Base-by-base conservation (phyloP, 1,140 invertebrate species). In the Eciton burchellii region DNA sequence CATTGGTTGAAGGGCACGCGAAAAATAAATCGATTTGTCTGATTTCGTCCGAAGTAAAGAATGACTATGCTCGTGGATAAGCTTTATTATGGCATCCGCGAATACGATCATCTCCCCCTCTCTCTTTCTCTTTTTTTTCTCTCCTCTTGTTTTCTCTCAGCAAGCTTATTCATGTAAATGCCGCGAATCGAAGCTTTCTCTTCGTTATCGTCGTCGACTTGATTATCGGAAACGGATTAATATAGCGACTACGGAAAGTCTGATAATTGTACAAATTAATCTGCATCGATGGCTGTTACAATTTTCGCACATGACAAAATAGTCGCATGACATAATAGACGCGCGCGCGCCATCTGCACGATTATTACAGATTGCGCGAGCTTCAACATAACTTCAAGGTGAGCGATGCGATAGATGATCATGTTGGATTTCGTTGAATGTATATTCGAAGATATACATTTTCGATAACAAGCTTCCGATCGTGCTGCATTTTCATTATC, bases 191-290 rank as follows among this genome's bases (percentile, higher is more conserved):
- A 21, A 21, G n/a, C n/a, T 54, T 54, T 19, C 19, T 54, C 19
- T 54, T 6, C n/a, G 8, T 9, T 2, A 21, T 19, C n/a, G 4
- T 54, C 8, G 19, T 54, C n/a, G n/a, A 19, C 52, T 21, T 54
- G 52, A 5, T 19, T 54, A 19, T n/a, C 19, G 52, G 3, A 5
- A 19, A 5, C n/a, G n/a, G 19, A 54, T n/a, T 6, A 54, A 19
- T 54, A 54, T 9, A n/a, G 16, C 1, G 52, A n/a, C 8, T 54
- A 54, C 52, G 8, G 52, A n/a, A 54, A 19, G 52, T 54, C n/a
- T 21, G 52, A 19, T 76, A 79, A 56, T 83, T 83, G 54, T 63
- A 26, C 45, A 60, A 79, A 88, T 85, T 89, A 89, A 90, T 89
- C 87, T 88, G 84, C 87, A 88, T 87, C 73, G 85, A 83, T 41